These are phyloP conservation scores for Tribolium castaneum DNA, from an alignment of 1,140 invertebrate species.

Conservation along the genomic window DNA sequence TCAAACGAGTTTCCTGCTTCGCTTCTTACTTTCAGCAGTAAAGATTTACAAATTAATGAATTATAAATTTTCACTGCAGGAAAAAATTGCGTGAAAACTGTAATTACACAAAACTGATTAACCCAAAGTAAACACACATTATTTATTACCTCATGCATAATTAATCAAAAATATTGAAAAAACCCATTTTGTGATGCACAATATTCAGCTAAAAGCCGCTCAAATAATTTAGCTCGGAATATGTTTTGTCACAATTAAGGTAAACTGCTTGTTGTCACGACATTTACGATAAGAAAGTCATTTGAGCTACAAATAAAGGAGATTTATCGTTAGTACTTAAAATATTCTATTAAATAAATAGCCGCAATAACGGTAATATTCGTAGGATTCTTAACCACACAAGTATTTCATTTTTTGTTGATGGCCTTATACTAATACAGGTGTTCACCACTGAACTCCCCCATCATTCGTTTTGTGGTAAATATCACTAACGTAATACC, in stretches of 20 bases:
- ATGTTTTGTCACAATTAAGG: conserved; percentile 26
- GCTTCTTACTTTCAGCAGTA: neutral
- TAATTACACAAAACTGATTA: neutral
- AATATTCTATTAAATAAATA: conserved; percentile 25
- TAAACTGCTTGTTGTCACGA: conserved; percentile 22
- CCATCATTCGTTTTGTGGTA: too few relatives aligned
- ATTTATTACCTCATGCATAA: too few relatives aligned
- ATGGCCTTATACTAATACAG: neutral
- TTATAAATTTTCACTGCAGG: neutral
- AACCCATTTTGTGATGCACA: neutral
- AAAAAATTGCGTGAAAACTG: neutral
- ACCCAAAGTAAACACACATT: too few relatives aligned
- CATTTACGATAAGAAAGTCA: conserved; percentile 22
- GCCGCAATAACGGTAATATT: neutral
- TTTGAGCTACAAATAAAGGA: conserved; percentile 17
- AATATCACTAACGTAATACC: neutral
- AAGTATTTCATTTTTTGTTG: neutral
- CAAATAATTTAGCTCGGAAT: conserved; percentile 7
- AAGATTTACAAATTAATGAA: neutral
- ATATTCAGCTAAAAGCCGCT: neutral
- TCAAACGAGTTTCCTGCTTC: neutral
- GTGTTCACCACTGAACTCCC: neutral
- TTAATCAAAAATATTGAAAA: neutral
- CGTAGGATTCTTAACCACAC: neutral
- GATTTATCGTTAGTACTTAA: conserved; percentile 10